Evolutionary conservation across 2,888 invertebrate species (phyloP).

Genomic region (Geophilus truncorum): DNA sequence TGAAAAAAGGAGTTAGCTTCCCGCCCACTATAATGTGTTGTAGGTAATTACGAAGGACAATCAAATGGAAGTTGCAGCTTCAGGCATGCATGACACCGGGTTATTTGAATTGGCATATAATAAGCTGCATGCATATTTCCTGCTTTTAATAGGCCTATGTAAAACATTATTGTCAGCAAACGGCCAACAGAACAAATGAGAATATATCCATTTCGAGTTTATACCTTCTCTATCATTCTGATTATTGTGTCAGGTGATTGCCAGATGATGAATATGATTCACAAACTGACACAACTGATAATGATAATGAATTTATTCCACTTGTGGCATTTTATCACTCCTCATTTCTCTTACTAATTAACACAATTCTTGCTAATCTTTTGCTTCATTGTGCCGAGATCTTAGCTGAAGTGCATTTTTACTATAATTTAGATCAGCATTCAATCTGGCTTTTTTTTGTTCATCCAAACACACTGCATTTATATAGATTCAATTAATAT

Average conservation of each 20-base stretch:
- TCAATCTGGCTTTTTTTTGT: neutral
- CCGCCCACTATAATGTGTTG: slow-evolving; percentile 12
- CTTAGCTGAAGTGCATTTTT: neutral
- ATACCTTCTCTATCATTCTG: slow-evolving; percentile 15
- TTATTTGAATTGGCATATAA: slow-evolving; percentile 12
- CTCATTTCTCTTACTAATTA: neutral
- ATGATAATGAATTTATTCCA: neutral
- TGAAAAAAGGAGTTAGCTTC: neutral
- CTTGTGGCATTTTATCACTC: neutral
- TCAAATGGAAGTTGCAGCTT: slow-evolving; percentile 16
- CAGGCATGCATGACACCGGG: slow-evolving; percentile 8
- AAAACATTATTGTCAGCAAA: slow-evolving; percentile 1
- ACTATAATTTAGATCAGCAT: neutral
- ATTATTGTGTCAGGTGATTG: neutral
- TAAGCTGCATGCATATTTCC: slow-evolving; percentile 12
- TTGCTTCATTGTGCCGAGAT: neutral
- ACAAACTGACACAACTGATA: neutral
- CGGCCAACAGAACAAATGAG: neutral
- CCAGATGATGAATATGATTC: neutral
- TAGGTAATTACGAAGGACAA: slow-evolving; percentile 5
- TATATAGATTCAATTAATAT: neutral
- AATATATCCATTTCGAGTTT: slow-evolving; percentile 1
- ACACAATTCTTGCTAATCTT: neutral
- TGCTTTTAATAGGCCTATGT: slow-evolving; percentile 13
- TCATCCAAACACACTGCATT: neutral